Percentiles rank a stretch among this genome's conserved stretches.
Conservation (phyloP, 92 coral and sea anemone genomes). For the Siderastrea siderea region DNA sequence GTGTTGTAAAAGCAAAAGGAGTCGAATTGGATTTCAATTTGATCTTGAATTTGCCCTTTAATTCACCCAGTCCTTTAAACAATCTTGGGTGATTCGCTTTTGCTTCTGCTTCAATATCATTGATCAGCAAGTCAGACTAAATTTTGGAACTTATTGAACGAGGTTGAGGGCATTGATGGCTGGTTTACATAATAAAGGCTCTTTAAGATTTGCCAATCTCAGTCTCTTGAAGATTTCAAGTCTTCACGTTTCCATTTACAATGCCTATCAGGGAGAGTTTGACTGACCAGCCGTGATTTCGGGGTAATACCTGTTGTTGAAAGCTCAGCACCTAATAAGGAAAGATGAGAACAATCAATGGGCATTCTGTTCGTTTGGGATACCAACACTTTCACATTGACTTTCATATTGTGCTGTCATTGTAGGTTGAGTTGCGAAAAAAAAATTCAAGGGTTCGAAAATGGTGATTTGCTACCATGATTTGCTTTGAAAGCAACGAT, state of each 20-base stretch:
- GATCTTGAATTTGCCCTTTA: slow-evolving; percentile 52
- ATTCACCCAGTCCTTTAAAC: slow-evolving; percentile 60
- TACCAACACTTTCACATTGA: no score
- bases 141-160: not conserved
- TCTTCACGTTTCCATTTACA: slow-evolving; percentile 19
- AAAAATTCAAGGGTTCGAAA: no score
- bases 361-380: no score
- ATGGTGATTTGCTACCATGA: no score
- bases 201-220: slow-evolving; percentile 47
- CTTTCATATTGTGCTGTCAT: no score
- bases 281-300: slow-evolving; percentile 1
- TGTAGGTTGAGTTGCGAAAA: no score
- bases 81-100: slow-evolving; percentile 41
- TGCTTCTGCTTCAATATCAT: not conserved
- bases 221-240: slow-evolving; percentile 4
- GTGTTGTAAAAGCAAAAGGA: slow-evolving; percentile 51
- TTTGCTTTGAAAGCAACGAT: no score
- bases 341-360: no score
- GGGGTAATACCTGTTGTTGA: not conserved
- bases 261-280: slow-evolving; percentile 32
- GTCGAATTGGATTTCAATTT: slow-evolving; percentile 57
- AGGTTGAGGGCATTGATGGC: slow-evolving; percentile 58
- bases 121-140: not conserved
- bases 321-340: no score
- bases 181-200: slow-evolving; percentile 57